These are phyloP conservation scores for Chaenogobius annularis DNA, from an alignment of 2,113 vertebrate genomes.

Conservation along the genomic window DNA sequence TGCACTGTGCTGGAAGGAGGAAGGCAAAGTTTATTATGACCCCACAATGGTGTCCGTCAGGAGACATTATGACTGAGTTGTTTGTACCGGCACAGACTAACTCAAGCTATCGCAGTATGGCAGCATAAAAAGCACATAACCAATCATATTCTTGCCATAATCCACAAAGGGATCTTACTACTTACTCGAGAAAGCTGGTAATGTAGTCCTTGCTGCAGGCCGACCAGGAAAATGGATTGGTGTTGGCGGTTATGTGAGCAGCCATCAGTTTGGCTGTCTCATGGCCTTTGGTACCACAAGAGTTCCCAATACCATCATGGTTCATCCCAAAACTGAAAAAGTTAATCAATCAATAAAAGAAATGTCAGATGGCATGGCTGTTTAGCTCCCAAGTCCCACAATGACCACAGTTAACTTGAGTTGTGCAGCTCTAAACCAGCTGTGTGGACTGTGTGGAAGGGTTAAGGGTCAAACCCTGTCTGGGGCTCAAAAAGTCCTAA, in stretches of 20 bases:
- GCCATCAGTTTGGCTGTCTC: conserved; percentile 99
- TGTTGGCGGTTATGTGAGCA: conserved; percentile 98
- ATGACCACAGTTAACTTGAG: conserved; percentile 53
- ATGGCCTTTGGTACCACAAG: conserved; percentile 97
- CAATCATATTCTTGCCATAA: conserved; percentile 21
- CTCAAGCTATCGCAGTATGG: conserved; percentile 27
- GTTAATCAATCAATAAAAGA: conserved; percentile 2
- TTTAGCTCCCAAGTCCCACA: conserved; percentile 16
- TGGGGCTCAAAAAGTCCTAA: conserved; percentile 75
- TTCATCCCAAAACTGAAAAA: conserved; percentile 96
- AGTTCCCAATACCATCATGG: conserved; percentile 98
- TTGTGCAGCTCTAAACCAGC: conserved; percentile 73
- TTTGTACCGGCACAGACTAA: conserved; percentile 36
- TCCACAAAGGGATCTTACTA: conserved; percentile 65
- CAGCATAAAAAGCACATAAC: conserved; percentile 31
- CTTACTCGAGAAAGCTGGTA: conserved; percentile 99
- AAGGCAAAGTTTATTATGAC: conserved; percentile 43
- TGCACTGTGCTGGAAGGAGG: conserved; percentile 39
- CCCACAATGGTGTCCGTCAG: conserved; percentile 53
- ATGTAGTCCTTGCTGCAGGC: conserved; percentile 99
- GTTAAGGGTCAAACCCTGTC: conserved; percentile 77
- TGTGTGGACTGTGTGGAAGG: conserved; percentile 63
- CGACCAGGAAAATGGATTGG: conserved; percentile 99
- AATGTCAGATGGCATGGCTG: background rate
- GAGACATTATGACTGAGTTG: conserved; percentile 34